Evolutionary conservation across 2,113 vertebrate genomes (phyloP).

Genomic region (Myodes glareolus): DNA sequence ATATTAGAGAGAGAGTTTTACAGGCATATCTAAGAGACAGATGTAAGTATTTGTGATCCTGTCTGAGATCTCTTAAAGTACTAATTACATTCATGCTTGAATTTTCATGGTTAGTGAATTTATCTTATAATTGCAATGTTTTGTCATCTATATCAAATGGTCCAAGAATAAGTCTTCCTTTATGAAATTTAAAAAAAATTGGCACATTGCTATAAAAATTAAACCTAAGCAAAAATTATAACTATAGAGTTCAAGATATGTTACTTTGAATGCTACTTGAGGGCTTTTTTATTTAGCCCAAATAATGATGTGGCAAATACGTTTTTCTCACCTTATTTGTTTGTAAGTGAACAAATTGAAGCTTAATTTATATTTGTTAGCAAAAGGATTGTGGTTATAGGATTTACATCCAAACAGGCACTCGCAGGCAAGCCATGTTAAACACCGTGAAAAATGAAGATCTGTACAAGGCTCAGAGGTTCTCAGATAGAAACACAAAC

Average conservation of each 20-base stretch:
- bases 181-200: not conserved
- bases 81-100: not conserved
- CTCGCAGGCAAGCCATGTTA: constrained; percentile 25
- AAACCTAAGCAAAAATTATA: not conserved
- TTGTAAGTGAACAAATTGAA: not conserved
- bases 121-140: not conserved
- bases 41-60: not conserved
- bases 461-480: constrained; percentile 9
- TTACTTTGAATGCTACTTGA: not conserved
- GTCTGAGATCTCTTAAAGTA: not conserved
- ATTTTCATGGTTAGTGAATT: constrained; percentile 22
- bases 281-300: not conserved
- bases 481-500: constrained; percentile 53
- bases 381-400: constrained; percentile 1
- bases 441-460: constrained; percentile 43
- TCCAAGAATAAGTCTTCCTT: not conserved
- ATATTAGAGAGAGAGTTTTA: not conserved
- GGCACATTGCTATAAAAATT: not conserved
- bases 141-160: not conserved
- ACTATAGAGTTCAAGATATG: not conserved
- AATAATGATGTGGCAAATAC: not conserved
- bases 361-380: constrained; percentile 46
- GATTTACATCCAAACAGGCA: not conserved
- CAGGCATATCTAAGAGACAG: not conserved
- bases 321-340: not conserved